These are phyloP conservation scores for Sylvietta virens DNA, from an alignment of 2,113 vertebrate species.

Conservation along the genomic window DNA sequence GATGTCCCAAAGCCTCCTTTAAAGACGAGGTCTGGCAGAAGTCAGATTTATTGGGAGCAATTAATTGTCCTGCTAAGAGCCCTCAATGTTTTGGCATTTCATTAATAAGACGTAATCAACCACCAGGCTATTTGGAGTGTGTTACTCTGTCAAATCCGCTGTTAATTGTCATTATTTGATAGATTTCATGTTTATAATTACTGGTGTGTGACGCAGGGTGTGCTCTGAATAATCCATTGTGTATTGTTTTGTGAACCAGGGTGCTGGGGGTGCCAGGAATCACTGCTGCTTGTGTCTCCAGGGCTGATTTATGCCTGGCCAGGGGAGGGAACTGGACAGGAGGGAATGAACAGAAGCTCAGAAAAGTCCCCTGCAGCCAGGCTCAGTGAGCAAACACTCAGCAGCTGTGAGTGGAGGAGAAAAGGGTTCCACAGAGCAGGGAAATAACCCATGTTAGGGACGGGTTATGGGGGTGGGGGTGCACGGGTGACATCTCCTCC, in stretches of 20 bases:
- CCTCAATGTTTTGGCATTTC: conserved; percentile 33
- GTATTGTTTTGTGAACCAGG: conserved; percentile 24
- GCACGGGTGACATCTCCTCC: neutral
- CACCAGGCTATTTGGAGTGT: neutral
- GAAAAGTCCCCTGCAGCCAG: neutral
- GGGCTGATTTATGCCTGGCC: neutral
- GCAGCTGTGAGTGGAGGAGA: neutral
- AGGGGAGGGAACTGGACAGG: neutral
- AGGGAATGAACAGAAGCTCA: neutral
- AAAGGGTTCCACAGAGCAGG: neutral
- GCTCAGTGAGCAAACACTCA: neutral
- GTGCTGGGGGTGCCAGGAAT: conserved; percentile 6
- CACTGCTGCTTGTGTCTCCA: neutral
- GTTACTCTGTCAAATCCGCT: conserved; percentile 32
- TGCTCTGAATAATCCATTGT: conserved; percentile 53
- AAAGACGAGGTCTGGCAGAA: neutral
- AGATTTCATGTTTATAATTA: conserved; percentile 48
- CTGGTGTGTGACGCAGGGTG: conserved; percentile 28
- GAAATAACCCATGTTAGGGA: neutral
- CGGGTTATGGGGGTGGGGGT: neutral
- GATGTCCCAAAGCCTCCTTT: conserved; percentile 1
- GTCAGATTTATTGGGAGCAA: conserved; percentile 18
- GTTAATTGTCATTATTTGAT: conserved; percentile 42
- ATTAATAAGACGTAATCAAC: conserved; percentile 17
- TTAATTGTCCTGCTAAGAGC: conserved; percentile 42